phyloP scores from a whole-genome alignment of 2,888 invertebrate genomes.

The Biston betularia region DNA sequence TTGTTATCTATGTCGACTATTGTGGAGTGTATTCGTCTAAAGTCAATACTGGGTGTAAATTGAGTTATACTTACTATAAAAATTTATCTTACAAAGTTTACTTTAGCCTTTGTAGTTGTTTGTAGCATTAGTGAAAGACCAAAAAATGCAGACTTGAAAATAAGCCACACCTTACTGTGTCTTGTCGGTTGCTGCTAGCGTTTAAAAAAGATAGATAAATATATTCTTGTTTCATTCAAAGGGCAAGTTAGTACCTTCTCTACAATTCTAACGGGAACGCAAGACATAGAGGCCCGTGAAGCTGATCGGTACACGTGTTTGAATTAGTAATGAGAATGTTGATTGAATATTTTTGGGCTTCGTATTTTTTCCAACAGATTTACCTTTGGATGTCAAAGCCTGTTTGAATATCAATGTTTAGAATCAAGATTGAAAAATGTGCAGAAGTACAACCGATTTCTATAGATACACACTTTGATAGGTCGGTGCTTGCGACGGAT shows the following conservation, averaged over 20 bases:
- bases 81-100: too few relatives aligned
- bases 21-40: too few relatives aligned
- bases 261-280: conserved; percentile 17
- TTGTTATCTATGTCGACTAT: too few relatives aligned
- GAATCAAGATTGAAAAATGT: background rate
- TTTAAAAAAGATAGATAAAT: background rate
- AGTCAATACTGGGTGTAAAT: too few relatives aligned
- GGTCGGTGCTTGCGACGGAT: too few relatives aligned
- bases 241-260: conserved; percentile 8
- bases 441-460: background rate
- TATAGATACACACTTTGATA: too few relatives aligned
- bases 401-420: background rate
- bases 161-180: background rate
- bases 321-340: conserved; percentile 19
- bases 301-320: conserved; percentile 15
- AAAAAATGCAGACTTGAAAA: background rate
- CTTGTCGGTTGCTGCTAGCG: background rate
- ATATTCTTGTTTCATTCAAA: background rate
- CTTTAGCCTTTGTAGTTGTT: too few relatives aligned
- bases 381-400: background rate
- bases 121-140: background rate
- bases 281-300: conserved; percentile 2
- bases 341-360: conserved; percentile 8
- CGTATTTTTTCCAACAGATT: conserved; percentile 3
- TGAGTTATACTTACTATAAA: too few relatives aligned